Percentiles rank a stretch among this genome's conserved stretches.
phyloP scores from a whole-genome alignment of 37 sponge, comb jelly and placozoan genomes.

The Geodia barretti region DNA sequence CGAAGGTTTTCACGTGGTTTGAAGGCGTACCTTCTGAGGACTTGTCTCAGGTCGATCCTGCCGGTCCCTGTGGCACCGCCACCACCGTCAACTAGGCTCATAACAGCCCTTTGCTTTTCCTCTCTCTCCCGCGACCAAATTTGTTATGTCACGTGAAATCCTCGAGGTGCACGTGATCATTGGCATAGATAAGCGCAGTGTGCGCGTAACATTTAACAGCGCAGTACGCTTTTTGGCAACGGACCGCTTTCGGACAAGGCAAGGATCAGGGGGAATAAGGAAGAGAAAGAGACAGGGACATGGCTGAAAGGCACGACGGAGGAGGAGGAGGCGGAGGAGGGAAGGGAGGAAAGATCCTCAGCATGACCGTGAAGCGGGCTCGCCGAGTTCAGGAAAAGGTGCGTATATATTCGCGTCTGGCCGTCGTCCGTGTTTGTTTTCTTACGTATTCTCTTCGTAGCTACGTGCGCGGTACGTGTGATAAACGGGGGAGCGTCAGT shows the following conservation, averaged over 20 bases:
- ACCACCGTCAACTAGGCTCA: neutral
- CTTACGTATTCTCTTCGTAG: neutral
- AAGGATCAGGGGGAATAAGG: no score
- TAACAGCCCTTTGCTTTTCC: neutral
- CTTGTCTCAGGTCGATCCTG: neutral
- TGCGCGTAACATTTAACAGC: neutral
- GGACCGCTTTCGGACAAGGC: no score
- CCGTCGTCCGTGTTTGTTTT: no score
- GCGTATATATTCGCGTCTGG: neutral
- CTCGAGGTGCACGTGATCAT: no score
- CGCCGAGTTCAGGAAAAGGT: conserved; percentile 71
- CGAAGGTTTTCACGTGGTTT: no score
- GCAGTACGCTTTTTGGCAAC: neutral
- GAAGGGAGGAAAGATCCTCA: conserved; percentile 39
- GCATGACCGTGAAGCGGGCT: conserved; percentile 46
- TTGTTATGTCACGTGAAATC: neutral
- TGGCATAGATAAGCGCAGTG: no score
- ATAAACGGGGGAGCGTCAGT: no score
- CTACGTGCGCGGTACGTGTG: neutral
- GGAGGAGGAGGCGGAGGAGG: conserved; percentile 14
- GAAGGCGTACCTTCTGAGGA: neutral
- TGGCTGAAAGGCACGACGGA: neutral
- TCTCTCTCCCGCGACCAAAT: no score
- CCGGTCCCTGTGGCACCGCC: neutral
- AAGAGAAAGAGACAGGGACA: neutral